These are phyloP conservation scores for Artibeus jamaicensis DNA, from an alignment of 2,797 vertebrate species.

Conservation along the genomic window DNA sequence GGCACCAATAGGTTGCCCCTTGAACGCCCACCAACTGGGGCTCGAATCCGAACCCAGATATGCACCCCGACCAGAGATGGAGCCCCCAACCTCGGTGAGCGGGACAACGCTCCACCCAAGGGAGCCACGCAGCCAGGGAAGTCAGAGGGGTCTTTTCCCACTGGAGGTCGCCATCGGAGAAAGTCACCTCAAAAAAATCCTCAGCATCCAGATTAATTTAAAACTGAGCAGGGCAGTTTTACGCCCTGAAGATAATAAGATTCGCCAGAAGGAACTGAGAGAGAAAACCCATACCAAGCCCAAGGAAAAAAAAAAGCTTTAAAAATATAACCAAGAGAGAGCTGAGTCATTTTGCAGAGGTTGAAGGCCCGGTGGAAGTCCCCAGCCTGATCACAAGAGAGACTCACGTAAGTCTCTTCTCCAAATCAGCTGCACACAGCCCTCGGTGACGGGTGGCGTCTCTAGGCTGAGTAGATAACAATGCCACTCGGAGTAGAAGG, in stretches of 20 bases:
- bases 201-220: not conserved
- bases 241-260: not conserved
- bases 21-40: not conserved
- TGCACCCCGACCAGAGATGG: not conserved
- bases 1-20: not conserved
- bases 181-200: not conserved
- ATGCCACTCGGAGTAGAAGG: fast-evolving
- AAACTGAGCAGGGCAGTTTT: not conserved
- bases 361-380: not conserved
- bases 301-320: not conserved
- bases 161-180: not conserved
- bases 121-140: not conserved
- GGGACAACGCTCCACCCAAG: fast-evolving
- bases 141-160: not conserved
- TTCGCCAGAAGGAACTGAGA: slow-evolving; percentile 5
- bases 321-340: not conserved
- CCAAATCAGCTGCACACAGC: fast-evolving
- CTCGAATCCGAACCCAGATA: not conserved
- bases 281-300: not conserved
- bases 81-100: not conserved
- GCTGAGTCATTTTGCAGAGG: slow-evolving; percentile 39
- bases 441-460: fast-evolving
- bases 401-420: not conserved
- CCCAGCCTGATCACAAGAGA: not conserved
- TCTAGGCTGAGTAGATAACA: fast-evolving